Evolutionary conservation across 2,113 vertebrate species (phyloP), one percentile per base, ranked within the genome.

Genomic region (Bufo gargarizans): DNA sequence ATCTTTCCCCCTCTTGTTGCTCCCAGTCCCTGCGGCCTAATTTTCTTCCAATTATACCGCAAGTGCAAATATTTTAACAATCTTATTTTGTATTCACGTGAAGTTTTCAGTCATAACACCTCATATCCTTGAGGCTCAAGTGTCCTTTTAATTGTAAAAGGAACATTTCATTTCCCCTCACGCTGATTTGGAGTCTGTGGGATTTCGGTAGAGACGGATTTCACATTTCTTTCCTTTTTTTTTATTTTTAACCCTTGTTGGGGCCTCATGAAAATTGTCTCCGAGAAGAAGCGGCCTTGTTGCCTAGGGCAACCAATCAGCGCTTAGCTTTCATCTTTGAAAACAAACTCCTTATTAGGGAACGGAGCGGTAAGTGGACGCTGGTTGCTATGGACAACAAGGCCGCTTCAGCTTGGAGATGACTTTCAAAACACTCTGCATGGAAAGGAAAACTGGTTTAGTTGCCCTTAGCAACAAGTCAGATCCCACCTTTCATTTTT

Each of bases 1-100:
- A 93, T 92, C 91, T 91, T 85, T 77, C 91, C 86, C 77, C 74
- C 76, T 92, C 80, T 90, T 79, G 49, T 92, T 92, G 87, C 84
- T 84, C 47, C 47, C 91, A 91, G 87, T 92, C 94, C 92, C 94
- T 59, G 19, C 19, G 91, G 94, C 58, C 94, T 92, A 83, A 91
- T 95, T 94, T 93, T 91, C 91, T 91, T 93, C 93, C 92, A 90
- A 91, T 93, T 93, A 90, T 89, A 91, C 89, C 89, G 88, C 91
- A 91, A 91, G 94, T 93, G 93, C 94, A 94, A 95, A 95, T 95
- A 94, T 94, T 93, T 93, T 71, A 93, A 93, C 92, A 95, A 95
- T 95, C 94, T 94, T 90, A 91, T 94, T 94, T 94, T 94, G 94
- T 93, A 91, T 94, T 94, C 94, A 93, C 88, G 91, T 90, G 82